phyloP scores from a whole-genome alignment of 2,113 vertebrate genomes.

The Gallinago paraguaiae region DNA sequence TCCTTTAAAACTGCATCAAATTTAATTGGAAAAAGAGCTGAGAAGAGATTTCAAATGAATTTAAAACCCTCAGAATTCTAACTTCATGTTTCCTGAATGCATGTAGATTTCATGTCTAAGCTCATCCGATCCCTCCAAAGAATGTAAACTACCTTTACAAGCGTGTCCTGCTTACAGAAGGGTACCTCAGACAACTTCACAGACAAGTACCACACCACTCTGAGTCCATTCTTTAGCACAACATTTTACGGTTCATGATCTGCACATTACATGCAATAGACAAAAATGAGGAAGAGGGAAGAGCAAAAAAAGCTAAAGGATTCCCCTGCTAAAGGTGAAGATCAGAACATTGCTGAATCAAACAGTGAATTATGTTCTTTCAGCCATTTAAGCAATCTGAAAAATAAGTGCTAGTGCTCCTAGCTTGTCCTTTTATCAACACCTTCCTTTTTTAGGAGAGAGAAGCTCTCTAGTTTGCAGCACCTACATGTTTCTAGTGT shows the following conservation, averaged over 20 bases:
- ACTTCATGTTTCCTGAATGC: not conserved
- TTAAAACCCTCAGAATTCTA: not conserved
- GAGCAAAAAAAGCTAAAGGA: not conserved
- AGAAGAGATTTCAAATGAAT: not conserved
- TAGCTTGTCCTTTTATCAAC: rapidly evolving
- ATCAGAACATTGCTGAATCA: not conserved
- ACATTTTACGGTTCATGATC: not conserved
- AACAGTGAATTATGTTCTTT: not conserved
- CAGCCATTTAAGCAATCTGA: not conserved
- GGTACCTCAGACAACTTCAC: not conserved
- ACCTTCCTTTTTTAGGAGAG: not conserved
- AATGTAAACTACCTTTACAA: not conserved
- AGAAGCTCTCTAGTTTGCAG: not conserved
- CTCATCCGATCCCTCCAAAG: not conserved
- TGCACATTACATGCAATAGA: rapidly evolving
- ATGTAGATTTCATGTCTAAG: not conserved
- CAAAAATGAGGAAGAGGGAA: not conserved
- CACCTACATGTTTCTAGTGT: too few relatives aligned
- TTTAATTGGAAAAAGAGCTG: not conserved
- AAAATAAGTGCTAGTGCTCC: not conserved
- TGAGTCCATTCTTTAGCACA: not conserved
- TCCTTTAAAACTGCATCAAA: not conserved
- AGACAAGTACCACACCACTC: not conserved
- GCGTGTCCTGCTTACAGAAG: rapidly evolving
- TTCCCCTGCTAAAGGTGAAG: not conserved